Conservation (phyloP, 2,888 invertebrate species). For the Agapostemon virescens region DNA sequence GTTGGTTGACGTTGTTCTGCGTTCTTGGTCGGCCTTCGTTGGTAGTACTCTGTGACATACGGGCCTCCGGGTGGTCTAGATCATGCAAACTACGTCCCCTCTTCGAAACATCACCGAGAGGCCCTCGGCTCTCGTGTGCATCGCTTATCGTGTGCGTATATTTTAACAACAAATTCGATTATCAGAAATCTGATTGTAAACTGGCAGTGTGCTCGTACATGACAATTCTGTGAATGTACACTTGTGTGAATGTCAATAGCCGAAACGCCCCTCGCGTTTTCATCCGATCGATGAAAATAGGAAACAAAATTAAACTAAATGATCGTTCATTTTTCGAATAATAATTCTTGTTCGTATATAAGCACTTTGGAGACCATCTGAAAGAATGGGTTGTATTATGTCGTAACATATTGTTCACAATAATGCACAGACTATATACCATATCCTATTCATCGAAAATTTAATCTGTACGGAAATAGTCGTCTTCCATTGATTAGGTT, state of each 20-base stretch:
- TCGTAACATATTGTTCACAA: not conserved
- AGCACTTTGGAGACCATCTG: not conserved
- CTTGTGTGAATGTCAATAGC: not conserved
- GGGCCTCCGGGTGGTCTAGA: conserved; percentile 22
- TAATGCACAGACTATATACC: not conserved
- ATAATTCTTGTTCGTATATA: not conserved
- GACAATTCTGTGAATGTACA: conserved; percentile 23
- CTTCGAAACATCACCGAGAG: conserved; percentile 42
- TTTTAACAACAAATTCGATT: conserved; percentile 11
- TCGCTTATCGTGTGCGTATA: conserved; percentile 74
- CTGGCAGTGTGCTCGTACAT: conserved; percentile 30
- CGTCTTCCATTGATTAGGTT: not conserved
- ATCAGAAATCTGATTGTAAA: not conserved
- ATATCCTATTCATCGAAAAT: not conserved
- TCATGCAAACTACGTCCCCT: conserved; percentile 34
- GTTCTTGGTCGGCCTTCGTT: conserved; percentile 30
- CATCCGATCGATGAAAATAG: not conserved
- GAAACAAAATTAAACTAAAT: conserved; percentile 2
- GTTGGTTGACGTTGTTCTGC: conserved; percentile 27
- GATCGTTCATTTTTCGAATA: not conserved
- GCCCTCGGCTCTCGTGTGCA: conserved; percentile 70
- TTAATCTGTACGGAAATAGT: conserved; percentile 8
- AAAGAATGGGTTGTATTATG: not conserved
- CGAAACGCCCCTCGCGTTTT: not conserved
- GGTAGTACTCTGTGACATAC: conserved; percentile 13